A percentile compares a stretch with the other conserved stretches of the same genome.
Conservation (phyloP, 2,113 vertebrate genomes). For the Pongo abelii region DNA sequence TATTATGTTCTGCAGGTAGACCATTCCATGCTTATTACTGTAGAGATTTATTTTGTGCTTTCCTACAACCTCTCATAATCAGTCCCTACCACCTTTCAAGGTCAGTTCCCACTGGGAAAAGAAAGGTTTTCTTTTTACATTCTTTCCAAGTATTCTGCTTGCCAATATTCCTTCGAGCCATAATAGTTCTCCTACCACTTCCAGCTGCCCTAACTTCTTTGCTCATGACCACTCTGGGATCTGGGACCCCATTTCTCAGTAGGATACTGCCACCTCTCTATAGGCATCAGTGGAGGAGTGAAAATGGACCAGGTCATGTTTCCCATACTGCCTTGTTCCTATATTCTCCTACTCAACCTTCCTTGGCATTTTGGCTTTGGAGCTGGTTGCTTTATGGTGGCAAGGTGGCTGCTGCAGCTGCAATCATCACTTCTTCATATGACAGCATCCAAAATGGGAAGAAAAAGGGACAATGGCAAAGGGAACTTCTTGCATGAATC, state of each 20-base stretch:
- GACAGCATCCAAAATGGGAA: not conserved
- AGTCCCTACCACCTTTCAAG: not conserved
- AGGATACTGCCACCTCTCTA: not conserved
- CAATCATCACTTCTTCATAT: not conserved
- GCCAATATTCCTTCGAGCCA: not conserved
- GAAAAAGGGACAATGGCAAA: not conserved
- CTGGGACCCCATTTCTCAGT: not conserved
- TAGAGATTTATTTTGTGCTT: not conserved
- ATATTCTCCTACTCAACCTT: not conserved
- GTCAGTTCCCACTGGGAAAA: not conserved
- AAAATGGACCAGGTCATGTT: not conserved
- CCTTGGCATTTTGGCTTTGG: not conserved
- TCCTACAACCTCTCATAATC: not conserved
- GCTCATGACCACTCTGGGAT: not conserved
- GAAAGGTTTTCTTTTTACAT: not conserved
- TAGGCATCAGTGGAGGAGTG: not conserved
- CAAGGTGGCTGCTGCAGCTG: not conserved
- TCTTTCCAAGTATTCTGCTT: not conserved
- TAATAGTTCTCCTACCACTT: not conserved
- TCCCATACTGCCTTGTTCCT: not conserved
- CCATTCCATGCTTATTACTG: not conserved
- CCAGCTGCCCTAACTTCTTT: not conserved
- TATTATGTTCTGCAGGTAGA: not conserved
- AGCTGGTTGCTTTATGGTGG: not conserved
- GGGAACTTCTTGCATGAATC: not conserved